These are phyloP conservation scores for Nothocercus julius DNA, from an alignment of 2,113 vertebrate genomes.

Conservation along the genomic window DNA sequence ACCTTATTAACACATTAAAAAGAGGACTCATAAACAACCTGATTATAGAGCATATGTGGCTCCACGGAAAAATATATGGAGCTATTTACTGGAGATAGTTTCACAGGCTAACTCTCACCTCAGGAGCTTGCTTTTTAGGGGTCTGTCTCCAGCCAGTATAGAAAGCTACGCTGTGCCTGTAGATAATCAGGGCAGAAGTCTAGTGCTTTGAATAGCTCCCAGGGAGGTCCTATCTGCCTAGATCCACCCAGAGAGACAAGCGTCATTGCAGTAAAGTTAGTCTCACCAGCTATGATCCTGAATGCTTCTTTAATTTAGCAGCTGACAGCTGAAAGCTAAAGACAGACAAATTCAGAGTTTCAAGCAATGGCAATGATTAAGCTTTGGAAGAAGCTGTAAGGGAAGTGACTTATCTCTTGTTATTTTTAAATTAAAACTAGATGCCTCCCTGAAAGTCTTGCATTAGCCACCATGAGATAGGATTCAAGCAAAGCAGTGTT, in stretches of 20 bases:
- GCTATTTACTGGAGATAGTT: background rate
- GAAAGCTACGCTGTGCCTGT: background rate
- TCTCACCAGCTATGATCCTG: background rate
- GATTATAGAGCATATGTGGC: fast-evolving
- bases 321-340: slow-evolving; percentile 13
- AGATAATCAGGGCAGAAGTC: background rate
- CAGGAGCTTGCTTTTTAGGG: background rate
- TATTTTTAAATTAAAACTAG: slow-evolving; percentile 29
- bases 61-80: background rate
- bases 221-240: background rate
- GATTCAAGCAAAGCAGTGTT: background rate
- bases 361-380: slow-evolving; percentile 10
- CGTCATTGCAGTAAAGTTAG: background rate
- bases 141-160: background rate
- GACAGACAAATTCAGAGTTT: background rate
- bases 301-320: background rate
- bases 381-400: background rate
- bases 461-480: background rate
- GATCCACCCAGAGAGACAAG: background rate
- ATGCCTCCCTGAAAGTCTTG: background rate
- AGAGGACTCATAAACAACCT: background rate
- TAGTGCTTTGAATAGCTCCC: background rate
- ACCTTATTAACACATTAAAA: background rate
- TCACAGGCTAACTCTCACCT: background rate
- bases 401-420: background rate